Evolutionary conservation across 64 coral and sea anemone species (phyloP), one percentile per base, ranked within the genome.

Genomic region (Stichodactyla mertensii): DNA sequence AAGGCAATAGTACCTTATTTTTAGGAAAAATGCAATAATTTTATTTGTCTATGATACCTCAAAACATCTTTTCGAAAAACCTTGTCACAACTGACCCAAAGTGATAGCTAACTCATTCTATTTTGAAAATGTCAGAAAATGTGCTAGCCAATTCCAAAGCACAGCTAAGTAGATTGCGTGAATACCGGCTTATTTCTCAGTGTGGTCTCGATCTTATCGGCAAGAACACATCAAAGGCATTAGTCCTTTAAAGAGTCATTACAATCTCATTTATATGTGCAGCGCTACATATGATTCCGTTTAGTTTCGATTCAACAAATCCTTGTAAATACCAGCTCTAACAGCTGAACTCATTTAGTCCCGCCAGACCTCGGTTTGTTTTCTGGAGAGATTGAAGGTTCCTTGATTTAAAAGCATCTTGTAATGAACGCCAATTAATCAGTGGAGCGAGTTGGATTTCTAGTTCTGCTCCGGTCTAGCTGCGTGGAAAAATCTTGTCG

Each of bases 131-230:
- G 14, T 58, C 14, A 58, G 8, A 11, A 58, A 58, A 45, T 45
- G 36, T 45, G 36, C 36, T 45, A 45, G 3, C 36, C 36, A 59
- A 18, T 74, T 24, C 1, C 69, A 23, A 5, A 74, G 19, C 22
- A 27, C 7, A 70, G 22, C 8, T 27, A 7, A 70, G n/a, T 5
- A 6, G 66, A 70, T 70, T 7, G 66, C 20, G 22, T 70, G n/a
- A 9, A 62, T 62, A 62, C 16, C 66, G n/a, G 66, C 20, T 74
- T 74, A 74, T 14, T 27, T 74, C 69, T 27, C 23, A 27, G 22
- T 74, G 69, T 74, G 69, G 69, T 74, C 69, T 74, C 26, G 1
- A 74, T 31, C 69, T 74, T 74, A 74, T 74, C 69, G 36, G 36
- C 26, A 27, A 11, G 1, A 6, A 74, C 22, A 74, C 69, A 74